phyloP scores from a whole-genome alignment of 2,797 vertebrate species.

The Enteromius argenteus region DNA sequence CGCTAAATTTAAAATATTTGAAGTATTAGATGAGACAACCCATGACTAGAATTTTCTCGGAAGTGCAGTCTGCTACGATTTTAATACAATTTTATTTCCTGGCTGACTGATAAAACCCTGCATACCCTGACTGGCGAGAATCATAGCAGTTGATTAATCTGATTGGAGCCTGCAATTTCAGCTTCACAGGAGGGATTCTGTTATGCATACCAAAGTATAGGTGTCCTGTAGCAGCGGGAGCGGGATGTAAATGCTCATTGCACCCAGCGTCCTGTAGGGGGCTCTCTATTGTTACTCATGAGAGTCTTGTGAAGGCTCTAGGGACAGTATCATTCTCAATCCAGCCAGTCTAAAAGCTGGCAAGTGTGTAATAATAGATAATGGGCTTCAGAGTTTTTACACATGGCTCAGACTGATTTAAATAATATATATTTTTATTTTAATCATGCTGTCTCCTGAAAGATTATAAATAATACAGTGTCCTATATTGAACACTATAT shows the following conservation, averaged over 20 bases:
- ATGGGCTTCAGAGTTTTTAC: slow-evolving; percentile 35
- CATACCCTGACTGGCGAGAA: background rate
- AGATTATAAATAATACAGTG: background rate
- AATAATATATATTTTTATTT: slow-evolving; percentile 10
- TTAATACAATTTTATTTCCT: background rate
- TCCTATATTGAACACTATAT: background rate
- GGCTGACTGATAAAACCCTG: background rate
- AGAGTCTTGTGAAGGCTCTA: slow-evolving; percentile 18
- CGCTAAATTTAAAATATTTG: background rate
- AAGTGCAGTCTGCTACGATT: background rate
- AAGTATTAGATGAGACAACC: background rate
- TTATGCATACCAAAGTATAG: slow-evolving; percentile 12
- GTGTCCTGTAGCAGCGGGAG: background rate
- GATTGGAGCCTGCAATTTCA: slow-evolving; percentile 16
- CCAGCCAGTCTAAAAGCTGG: slow-evolving; percentile 17
- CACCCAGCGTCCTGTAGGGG: slow-evolving; percentile 21
- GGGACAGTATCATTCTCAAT: background rate
- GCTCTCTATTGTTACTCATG: slow-evolving; percentile 27
- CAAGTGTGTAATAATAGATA: slow-evolving; percentile 43
- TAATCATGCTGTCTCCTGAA: background rate
- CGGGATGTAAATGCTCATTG: background rate
- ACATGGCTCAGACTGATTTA: background rate
- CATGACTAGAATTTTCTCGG: background rate
- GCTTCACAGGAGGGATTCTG: background rate
- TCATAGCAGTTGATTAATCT: slow-evolving; percentile 11